Evolutionary conservation across 2,797 vertebrate species (phyloP), one percentile per base, ranked within the genome.

Genomic region (Argentina silus): DNA sequence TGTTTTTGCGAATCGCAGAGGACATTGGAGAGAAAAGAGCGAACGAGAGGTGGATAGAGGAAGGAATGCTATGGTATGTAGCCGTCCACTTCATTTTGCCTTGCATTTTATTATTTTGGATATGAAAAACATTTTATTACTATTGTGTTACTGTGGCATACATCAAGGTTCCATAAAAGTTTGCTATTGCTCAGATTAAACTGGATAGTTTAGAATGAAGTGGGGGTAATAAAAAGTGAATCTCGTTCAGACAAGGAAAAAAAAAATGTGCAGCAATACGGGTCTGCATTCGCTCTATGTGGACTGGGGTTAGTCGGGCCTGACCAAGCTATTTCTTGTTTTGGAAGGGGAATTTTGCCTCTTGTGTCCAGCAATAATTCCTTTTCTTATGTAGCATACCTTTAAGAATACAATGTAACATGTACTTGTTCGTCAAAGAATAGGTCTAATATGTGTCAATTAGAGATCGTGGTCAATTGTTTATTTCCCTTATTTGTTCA

Each of bases 1-100:
- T 85, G 85, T 63, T 69, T 74, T 67, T 27, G 69, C 51, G 87
- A 82, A 72, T 80, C 70, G 72, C 81, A 72, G 71, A 84, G 84
- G 69, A 71, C 69, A 43, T 19, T 55, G 67, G n/a, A 80, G 67
- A 87, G 82, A 84, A 85, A 90, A 86, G 85, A 90, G 87, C 74
- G 89, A 87, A 89, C 86, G 65, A 75, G 77, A 72, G 71, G 77
- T 56, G 81, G 79, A 78, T 69, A 83, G 72, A 75, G 71, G 67
- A 77, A 89, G 89, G 89, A 92, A 90, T 91, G 90, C 91, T 87
- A 87, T 90, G 94, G 94, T 95, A 95, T 80, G 94, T 92, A 80
- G 27, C 27, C 27, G 1, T 36, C 19, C 65, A 75, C 70, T 77
- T 70, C 53, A 63, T 61, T 78, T 82, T 75, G 51, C 63, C 43